Percentiles rank a stretch among this genome's conserved stretches.
These are phyloP conservation scores for Formica exsecta DNA, from an alignment of 1,140 invertebrate genomes.

Conservation along the genomic window DNA sequence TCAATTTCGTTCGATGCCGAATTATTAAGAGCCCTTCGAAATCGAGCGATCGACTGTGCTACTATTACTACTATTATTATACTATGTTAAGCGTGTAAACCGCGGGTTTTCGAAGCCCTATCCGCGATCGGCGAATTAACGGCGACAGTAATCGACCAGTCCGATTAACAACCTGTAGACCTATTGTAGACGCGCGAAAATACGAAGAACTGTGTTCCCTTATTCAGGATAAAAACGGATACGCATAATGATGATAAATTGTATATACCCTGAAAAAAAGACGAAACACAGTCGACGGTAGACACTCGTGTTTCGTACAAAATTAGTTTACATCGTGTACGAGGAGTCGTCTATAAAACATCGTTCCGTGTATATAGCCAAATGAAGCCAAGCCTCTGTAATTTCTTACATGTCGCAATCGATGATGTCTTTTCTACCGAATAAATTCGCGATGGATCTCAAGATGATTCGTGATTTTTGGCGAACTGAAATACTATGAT, in stretches of 20 bases:
- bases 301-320: background rate
- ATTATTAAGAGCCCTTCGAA: conserved; percentile 48
- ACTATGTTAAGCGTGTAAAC: conserved; percentile 36
- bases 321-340: background rate
- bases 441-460: background rate
- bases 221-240: conserved; percentile 29
- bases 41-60: conserved; percentile 35
- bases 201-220: conserved; percentile 54
- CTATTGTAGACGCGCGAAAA: background rate
- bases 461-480: background rate
- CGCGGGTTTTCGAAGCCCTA: conserved; percentile 22
- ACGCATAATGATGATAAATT: conserved; percentile 62
- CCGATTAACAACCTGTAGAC: background rate
- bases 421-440: conserved; percentile 18
- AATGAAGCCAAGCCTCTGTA: background rate
- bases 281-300: too few species aligned
- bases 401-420: background rate
- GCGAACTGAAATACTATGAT: background rate
- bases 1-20: conserved; percentile 42
- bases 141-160: background rate
- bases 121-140: conserved; percentile 25
- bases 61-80: conserved; percentile 44
- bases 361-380: conserved; percentile 1
- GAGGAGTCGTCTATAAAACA: conserved; percentile 11
- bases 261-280: conserved; percentile 42